phyloP scores from a whole-genome alignment of 2,113 vertebrate species.

The Poeciliopsis occidentalis region DNA sequence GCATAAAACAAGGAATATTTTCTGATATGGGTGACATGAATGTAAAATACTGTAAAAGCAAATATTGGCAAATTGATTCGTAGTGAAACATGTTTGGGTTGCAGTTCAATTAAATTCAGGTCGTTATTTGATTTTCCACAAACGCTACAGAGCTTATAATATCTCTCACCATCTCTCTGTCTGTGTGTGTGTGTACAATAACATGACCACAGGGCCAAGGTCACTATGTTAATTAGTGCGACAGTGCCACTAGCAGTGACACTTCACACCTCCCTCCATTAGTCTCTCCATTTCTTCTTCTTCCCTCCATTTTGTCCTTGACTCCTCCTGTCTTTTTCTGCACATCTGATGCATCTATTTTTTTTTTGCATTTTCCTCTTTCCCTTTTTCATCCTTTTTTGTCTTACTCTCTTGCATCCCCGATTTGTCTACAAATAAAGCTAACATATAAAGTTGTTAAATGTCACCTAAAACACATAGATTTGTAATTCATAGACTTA shows the following conservation, averaged over 20 bases:
- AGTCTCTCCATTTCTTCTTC: slow-evolving; percentile 38
- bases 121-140: background rate
- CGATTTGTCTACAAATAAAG: background rate
- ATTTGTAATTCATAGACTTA: no score
- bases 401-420: background rate
- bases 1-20: background rate
- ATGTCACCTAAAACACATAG: no score
- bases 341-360: slow-evolving; percentile 17
- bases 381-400: background rate
- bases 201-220: slow-evolving; percentile 67
- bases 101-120: slow-evolving; percentile 18
- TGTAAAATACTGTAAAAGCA: background rate
- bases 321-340: slow-evolving; percentile 31
- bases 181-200: slow-evolving; percentile 29
- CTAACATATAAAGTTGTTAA: no score
- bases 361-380: background rate
- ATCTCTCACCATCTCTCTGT: slow-evolving; percentile 3
- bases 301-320: slow-evolving; percentile 65
- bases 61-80: background rate
- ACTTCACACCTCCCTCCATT: slow-evolving; percentile 69
- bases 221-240: slow-evolving; percentile 74
- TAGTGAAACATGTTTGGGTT: background rate
- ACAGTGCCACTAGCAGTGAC: slow-evolving; percentile 62
- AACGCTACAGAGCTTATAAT: background rate
- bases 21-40: background rate